phyloP scores from a whole-genome alignment of 2,113 vertebrate genomes.

The Thalassoma bifasciatum region DNA sequence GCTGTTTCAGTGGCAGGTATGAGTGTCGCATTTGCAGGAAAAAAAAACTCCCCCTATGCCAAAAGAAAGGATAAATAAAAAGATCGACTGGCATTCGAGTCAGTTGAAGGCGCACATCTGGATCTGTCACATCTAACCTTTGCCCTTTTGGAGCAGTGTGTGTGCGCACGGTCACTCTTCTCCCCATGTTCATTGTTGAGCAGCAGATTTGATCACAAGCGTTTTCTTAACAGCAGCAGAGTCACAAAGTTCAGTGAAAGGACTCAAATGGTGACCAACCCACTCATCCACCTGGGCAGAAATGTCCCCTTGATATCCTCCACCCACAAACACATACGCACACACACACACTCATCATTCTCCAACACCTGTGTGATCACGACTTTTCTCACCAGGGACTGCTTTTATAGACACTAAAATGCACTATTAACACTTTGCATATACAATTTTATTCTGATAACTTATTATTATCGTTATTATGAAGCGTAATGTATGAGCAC shows the following conservation, averaged over 20 bases:
- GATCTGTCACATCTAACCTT: slow-evolving; percentile 65
- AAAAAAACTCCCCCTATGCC: slow-evolving; percentile 46
- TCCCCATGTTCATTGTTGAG: slow-evolving; percentile 40
- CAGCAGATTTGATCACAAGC: slow-evolving; percentile 24
- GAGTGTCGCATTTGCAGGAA: slow-evolving; percentile 76
- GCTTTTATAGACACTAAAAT: not conserved
- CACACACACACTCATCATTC: slow-evolving; percentile 19
- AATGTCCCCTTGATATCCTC: slow-evolving; percentile 22
- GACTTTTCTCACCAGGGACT: slow-evolving; percentile 9
- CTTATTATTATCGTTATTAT: not conserved
- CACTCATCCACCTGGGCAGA: slow-evolving; percentile 46
- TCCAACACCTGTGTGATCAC: slow-evolving; percentile 14
- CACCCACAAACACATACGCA: slow-evolving; percentile 36
- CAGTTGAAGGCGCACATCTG: slow-evolving; percentile 47
- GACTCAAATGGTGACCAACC: slow-evolving; percentile 18
- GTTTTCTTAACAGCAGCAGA: slow-evolving; percentile 26
- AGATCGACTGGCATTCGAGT: not conserved
- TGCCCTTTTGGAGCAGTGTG: slow-evolving; percentile 53
- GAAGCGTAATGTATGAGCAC: not conserved
- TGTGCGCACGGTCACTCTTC: slow-evolving; percentile 17
- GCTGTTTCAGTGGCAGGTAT: slow-evolving; percentile 78
- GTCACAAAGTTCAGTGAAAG: slow-evolving; percentile 25
- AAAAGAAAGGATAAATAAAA: not conserved
- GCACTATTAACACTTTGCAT: not conserved
- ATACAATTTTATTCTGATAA: not conserved